A percentile compares a stretch with the other conserved stretches of the same genome.
These are phyloP conservation scores for Scaptomyza polygonia DNA, from an alignment of 2,888 invertebrate species.

Conservation along the genomic window DNA sequence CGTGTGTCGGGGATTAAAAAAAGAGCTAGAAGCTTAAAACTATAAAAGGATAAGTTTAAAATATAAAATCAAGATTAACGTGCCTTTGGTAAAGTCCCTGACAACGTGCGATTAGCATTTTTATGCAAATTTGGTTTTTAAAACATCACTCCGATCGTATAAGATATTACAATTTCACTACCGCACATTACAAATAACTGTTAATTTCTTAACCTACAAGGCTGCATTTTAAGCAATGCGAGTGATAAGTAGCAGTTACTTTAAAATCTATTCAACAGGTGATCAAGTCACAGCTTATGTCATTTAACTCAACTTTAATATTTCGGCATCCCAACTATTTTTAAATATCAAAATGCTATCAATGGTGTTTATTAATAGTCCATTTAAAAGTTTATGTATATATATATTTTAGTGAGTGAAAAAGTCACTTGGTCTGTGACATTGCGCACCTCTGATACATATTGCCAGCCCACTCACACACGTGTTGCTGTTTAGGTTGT, in stretches of 20 bases:
- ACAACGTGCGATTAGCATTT: not conserved
- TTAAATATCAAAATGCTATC: too few species aligned
- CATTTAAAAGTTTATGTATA: too few species aligned
- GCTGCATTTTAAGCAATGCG: not conserved
- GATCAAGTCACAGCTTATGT: not conserved
- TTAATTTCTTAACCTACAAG: not conserved
- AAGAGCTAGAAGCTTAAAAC: not conserved
- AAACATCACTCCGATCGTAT: not conserved
- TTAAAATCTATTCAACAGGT: constrained; percentile 2
- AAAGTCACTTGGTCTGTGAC: not conserved
- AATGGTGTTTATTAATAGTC: too few species aligned
- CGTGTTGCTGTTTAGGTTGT: constrained; percentile 23
- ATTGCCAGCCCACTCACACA: constrained; percentile 15
- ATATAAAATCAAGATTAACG: not conserved
- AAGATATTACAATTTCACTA: not conserved
- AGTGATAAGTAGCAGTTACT: not conserved
- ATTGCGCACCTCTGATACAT: constrained; percentile 8
- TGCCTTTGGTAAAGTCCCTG: not conserved
- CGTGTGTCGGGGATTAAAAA: constrained; percentile 10
- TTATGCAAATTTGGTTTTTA: not conserved
- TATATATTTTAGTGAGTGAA: too few species aligned
- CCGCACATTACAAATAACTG: not conserved
- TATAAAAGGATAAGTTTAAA: not conserved
- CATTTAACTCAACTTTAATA: too few species aligned
- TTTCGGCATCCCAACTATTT: too few species aligned